Base-by-base conservation (phyloP, 2,888 invertebrate genomes). In the Archaeoteleia sp. region DNA sequence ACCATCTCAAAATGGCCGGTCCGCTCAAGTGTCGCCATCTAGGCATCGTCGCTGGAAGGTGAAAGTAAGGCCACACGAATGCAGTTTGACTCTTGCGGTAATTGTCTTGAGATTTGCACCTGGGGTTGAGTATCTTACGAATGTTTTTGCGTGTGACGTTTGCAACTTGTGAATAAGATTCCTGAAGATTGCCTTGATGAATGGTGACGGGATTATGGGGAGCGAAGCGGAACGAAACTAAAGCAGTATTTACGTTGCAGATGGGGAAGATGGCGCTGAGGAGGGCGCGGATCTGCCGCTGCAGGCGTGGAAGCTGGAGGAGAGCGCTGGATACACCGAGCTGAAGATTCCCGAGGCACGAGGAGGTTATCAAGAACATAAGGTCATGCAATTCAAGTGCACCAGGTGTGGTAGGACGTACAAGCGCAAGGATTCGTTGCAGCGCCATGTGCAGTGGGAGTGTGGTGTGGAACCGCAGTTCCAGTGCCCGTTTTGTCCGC, bases 401-500 rank as follows among this genome's bases (percentile, higher is more conserved):
- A 80, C 82, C 48, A 87, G 87, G 37, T 90, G 90, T 73, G 87
- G 87, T 71, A 88, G 89, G 81, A 88, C 87, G 62, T 90, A 90
- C 80, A 86, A 88, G 76, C 86, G 90, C 35, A 89, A 89, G 78
- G 88, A 90, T 29, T 90, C 90, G 62, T 79, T 91, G 60, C 88
- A 89, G 70, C 86, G 90, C 5, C 90, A 90, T 71, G 84, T 87
- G 74, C 86, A 83, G 20, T 87, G 87, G 84, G 88, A 88, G 63
- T 88, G 88, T 73, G 87, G 87, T 48, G 87, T 87, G 68, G 86
- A 87, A 57, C 87, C 88, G 1, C 82, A 84, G 40, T 87, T 88
- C 69, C 83, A 86, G 43, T 88, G 88, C 60, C 84, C 86, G 0
- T 85, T 85, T 69, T 87, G 87, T 71, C 81, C 83, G 1, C 84